Base-by-base conservation (phyloP, 2,113 vertebrate genomes). In the Copsychus sechellarum region DNA sequence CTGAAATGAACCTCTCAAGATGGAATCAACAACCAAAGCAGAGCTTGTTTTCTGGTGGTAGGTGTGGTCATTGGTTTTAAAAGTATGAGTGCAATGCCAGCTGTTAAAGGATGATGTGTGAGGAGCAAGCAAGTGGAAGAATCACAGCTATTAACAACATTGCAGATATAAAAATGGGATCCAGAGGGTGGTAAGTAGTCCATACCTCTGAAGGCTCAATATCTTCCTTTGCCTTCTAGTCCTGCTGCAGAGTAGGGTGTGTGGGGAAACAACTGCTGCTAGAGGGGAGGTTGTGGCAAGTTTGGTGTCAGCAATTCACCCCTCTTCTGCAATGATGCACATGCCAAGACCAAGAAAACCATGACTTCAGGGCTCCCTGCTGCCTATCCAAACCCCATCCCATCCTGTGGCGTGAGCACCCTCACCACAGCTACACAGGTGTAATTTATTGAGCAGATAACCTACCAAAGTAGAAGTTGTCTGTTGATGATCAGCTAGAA, bases 401-500 rank as follows among this genome's bases (percentile, higher is more conserved):
- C 12, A 20, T 54, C 20, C 70, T 69, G 57, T 56, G 53, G 6
- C 38, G 24, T 2, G 2, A 57, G 22, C 33, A 67, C 22, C 43
- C 16, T n/a, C 50, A 48, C n/a, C 29, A 7, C 2, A 2, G 54
- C 33, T 73, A 16, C 25, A 15, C 1, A 1, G 23, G 36, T 81
- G 50, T 73, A 23, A 73, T 51, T 73, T 57, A 31, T 22, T 25
- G 45, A 86, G 66, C 21, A 47, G 65, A 76, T 51, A 76, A 80
- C 33, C 9, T 0, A 0, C 54, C 0, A 0, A 83, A 80, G 40
- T 34, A 21, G 29, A 76, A 88, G 34, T 12, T 18, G 0, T 72
- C 48, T 60, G 45, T 42, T 1, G 3, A 43, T 74, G 56, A 22
- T 50, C 57, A 86, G 11, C 47, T 47, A 36, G 47, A 64, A 82